A percentile compares a stretch with the other conserved stretches of the same genome.
These are phyloP conservation scores for Drosophila suzukii DNA, from an alignment of 1,140 invertebrate species.

Conservation along the genomic window DNA sequence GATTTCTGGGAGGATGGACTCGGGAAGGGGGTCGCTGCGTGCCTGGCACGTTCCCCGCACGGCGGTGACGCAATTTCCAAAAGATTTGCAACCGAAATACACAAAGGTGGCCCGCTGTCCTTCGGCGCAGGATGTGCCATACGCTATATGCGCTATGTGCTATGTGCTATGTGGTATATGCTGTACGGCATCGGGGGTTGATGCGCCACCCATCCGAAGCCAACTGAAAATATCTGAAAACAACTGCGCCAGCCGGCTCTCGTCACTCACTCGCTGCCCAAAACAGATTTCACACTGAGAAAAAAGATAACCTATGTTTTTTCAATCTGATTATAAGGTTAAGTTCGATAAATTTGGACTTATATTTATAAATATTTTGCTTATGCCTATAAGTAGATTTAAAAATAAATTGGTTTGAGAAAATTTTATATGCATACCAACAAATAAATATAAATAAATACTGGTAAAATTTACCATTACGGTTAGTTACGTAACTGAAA, in stretches of 20 bases:
- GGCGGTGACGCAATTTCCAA: slow-evolving; percentile 73
- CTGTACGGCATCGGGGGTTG: slow-evolving; percentile 42
- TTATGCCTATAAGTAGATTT: too few relatives aligned
- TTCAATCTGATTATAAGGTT: too few relatives aligned
- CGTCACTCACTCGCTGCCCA: slow-evolving; percentile 51
- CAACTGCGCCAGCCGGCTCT: slow-evolving; percentile 47
- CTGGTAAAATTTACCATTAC: too few relatives aligned
- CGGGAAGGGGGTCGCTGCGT: slow-evolving; percentile 51
- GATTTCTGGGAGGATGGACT: slow-evolving; percentile 23
- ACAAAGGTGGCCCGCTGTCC: slow-evolving; percentile 59
- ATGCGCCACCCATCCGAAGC: slow-evolving; percentile 46
- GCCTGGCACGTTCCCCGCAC: slow-evolving; percentile 67
- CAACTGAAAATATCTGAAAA: slow-evolving; percentile 35
- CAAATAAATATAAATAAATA: too few relatives aligned
- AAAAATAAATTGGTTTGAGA: too few relatives aligned
- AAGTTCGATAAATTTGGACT: too few relatives aligned
- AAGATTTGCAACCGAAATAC: slow-evolving; percentile 68
- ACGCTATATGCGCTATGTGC: neutral
- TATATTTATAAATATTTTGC: too few relatives aligned
- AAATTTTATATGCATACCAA: too few relatives aligned
- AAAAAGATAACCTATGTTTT: neutral
- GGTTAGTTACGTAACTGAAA: too few relatives aligned
- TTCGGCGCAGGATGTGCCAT: slow-evolving; percentile 35
- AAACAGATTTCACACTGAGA: slow-evolving; percentile 61
- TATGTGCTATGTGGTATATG: slow-evolving; percentile 1